phyloP scores from a whole-genome alignment of 2,888 invertebrate genomes.

The Conistra vaccinii region DNA sequence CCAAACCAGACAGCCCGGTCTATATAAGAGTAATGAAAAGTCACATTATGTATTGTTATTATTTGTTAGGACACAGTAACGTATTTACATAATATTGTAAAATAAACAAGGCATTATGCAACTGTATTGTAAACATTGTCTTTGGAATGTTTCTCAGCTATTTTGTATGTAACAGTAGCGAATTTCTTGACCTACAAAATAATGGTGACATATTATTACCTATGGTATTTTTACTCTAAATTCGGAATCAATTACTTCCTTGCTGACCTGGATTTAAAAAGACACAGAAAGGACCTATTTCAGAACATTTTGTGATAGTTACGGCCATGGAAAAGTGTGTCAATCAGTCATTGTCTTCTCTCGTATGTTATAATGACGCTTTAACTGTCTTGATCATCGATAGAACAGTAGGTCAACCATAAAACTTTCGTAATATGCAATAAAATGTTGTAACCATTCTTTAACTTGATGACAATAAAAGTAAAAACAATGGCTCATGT shows the following conservation, averaged over 20 bases:
- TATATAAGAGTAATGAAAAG: neutral
- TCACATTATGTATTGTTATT: slow-evolving; percentile 13
- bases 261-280: neutral
- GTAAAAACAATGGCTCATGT: slow-evolving; percentile 36
- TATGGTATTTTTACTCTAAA: neutral
- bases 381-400: slow-evolving; percentile 10
- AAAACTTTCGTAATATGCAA: slow-evolving; percentile 32
- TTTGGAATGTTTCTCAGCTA: slow-evolving; percentile 29
- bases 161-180: slow-evolving; percentile 29
- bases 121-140: slow-evolving; percentile 39
- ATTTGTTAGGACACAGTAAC: neutral
- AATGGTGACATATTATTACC: slow-evolving; percentile 25
- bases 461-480: slow-evolving; percentile 25
- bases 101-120: slow-evolving; percentile 34
- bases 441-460: slow-evolving; percentile 42
- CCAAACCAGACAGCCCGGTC: neutral
- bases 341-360: slow-evolving; percentile 21
- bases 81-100: slow-evolving; percentile 29
- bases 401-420: slow-evolving; percentile 20
- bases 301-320: neutral
- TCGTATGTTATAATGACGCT: neutral
- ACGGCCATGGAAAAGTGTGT: slow-evolving; percentile 21
- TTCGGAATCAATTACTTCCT: neutral
- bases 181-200: slow-evolving; percentile 50
- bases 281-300: neutral